These are phyloP conservation scores for Thymallus thymallus DNA, from an alignment of 2,113 vertebrate genomes.

Conservation along the genomic window DNA sequence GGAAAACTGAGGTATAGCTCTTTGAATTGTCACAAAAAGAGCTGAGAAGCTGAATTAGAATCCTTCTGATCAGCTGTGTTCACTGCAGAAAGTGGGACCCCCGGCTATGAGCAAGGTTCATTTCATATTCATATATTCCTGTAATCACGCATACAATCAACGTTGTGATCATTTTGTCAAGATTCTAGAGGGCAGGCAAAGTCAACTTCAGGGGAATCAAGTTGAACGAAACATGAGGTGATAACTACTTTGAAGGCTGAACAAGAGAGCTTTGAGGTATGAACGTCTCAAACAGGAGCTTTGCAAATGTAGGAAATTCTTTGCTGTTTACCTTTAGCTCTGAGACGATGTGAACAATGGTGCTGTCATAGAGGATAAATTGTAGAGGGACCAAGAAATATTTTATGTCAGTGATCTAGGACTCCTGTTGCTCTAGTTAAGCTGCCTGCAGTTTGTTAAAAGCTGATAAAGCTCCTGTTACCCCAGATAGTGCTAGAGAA, in stretches of 20 bases:
- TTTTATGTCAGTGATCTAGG: conserved; percentile 63
- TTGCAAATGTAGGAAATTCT: conserved; percentile 35
- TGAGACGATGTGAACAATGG: conserved; percentile 17
- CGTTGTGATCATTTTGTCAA: conserved; percentile 60
- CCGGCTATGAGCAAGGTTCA: conserved; percentile 54
- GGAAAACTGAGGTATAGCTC: conserved; percentile 7
- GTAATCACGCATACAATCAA: conserved; percentile 62
- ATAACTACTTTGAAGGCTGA: conserved; percentile 63
- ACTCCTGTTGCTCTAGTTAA: conserved; percentile 59
- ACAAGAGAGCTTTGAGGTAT: conserved; percentile 43
- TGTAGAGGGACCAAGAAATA: conserved; percentile 52
- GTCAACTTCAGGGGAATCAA: conserved; percentile 58
- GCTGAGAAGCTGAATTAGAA: conserved; percentile 38
- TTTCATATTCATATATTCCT: conserved; percentile 72
- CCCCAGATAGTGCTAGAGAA: conserved; percentile 53
- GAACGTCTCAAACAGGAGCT: conserved; percentile 47
- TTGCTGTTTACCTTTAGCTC: conserved; percentile 53
- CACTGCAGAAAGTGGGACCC: conserved; percentile 25
- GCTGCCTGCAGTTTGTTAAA: conserved; percentile 65
- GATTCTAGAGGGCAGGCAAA: conserved; percentile 68
- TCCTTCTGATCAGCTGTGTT: conserved; percentile 44
- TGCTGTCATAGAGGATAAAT: conserved; percentile 62
- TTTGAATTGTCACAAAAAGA: conserved; percentile 34
- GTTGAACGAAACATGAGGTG: conserved; percentile 44
- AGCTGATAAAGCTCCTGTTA: conserved; percentile 42